These are phyloP conservation scores for Nipponia nippon DNA, from an alignment of 2,113 vertebrate species.

Conservation along the genomic window DNA sequence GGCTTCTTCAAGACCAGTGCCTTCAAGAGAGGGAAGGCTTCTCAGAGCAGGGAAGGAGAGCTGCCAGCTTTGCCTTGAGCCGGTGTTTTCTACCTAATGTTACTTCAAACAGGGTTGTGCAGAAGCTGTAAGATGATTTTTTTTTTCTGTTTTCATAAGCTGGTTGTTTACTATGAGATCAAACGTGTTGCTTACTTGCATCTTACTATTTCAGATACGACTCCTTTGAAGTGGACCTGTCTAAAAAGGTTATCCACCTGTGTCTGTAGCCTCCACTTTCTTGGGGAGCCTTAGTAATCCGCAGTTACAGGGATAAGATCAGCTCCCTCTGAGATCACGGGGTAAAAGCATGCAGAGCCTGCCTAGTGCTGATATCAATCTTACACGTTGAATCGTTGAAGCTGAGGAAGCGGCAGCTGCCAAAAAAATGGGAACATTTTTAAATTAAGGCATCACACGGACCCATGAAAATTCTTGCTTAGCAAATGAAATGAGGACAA, in stretches of 20 bases:
- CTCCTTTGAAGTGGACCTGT: neutral
- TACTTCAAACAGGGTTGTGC: neutral
- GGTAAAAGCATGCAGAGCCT: neutral
- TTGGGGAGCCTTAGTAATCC: neutral
- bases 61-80: neutral
- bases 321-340: neutral
- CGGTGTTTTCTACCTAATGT: neutral
- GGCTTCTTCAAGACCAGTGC: neutral
- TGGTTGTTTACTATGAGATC: neutral
- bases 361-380: neutral
- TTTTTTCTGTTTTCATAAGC: neutral
- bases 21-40: neutral
- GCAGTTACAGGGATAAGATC: neutral
- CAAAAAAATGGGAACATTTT: slow-evolving; percentile 11
- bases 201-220: neutral
- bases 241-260: neutral
- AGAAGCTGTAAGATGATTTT: neutral
- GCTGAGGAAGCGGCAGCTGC: slow-evolving; percentile 3
- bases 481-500: slow-evolving; percentile 4
- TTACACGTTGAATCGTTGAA: neutral
- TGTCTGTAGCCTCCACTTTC: neutral
- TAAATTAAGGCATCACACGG: neutral
- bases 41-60: neutral
- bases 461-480: neutral
- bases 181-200: neutral